A percentile compares a stretch with the other conserved stretches of the same genome.
phyloP scores from a whole-genome alignment of 2,888 invertebrate genomes.

The Aelia acuminata region DNA sequence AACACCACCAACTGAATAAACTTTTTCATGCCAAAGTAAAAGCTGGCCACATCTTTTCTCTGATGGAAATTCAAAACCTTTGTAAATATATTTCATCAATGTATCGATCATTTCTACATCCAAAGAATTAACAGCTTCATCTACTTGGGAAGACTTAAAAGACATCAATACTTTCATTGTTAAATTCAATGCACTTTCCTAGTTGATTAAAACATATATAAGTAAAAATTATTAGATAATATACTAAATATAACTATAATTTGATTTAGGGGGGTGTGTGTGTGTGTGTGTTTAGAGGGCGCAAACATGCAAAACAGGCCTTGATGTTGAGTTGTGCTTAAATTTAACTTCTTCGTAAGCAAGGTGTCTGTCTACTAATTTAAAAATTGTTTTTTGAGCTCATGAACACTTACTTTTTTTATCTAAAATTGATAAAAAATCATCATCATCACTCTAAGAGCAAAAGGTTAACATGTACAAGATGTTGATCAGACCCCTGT shows the following conservation, averaged over 20 bases:
- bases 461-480: too few relatives aligned
- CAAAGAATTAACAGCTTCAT: conserved; percentile 86
- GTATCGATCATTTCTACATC: conserved; percentile 87
- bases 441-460: too few relatives aligned
- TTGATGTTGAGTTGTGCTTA: too few relatives aligned
- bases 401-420: too few relatives aligned
- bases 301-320: too few relatives aligned
- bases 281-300: not conserved
- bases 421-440: too few relatives aligned
- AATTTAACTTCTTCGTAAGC: too few relatives aligned
- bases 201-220: conserved; percentile 67
- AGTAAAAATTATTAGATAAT: conserved; percentile 65
- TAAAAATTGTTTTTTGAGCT: too few relatives aligned
- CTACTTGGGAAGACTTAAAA: conserved; percentile 94
- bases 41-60: conserved; percentile 95
- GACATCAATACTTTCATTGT: conserved; percentile 91
- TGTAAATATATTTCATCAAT: conserved; percentile 97
- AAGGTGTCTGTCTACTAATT: too few relatives aligned
- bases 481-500: too few relatives aligned
- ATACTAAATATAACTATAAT: not conserved
- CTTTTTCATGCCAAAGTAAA: conserved; percentile 96
- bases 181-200: conserved; percentile 91
- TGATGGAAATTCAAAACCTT: conserved; percentile 93
- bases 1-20: conserved; percentile 88
- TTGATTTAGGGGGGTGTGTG: not conserved